Conservation (phyloP, 2,113 vertebrate genomes). For the Naja naja region DNA sequence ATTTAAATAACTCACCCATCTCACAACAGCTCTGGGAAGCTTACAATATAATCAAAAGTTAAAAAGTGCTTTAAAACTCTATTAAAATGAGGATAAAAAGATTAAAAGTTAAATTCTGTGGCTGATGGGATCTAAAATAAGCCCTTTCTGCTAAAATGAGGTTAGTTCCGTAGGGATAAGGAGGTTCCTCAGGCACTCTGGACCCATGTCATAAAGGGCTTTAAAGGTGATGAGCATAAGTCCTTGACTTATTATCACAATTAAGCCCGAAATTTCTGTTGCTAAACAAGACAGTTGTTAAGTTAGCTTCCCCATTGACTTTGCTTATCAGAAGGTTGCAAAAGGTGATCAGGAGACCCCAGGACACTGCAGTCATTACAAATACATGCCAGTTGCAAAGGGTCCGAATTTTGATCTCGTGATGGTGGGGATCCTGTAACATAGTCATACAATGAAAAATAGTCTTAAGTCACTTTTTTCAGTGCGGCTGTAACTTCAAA, state of each 20-base stretch:
- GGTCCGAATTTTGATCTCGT: background rate
- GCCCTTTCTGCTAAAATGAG: background rate
- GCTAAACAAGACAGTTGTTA: background rate
- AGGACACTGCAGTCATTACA: background rate
- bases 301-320: background rate
- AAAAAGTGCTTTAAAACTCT: background rate
- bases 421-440: background rate
- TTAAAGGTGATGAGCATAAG: background rate
- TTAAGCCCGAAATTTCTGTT: background rate
- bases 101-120: background rate
- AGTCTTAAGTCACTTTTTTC: background rate
- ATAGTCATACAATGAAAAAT: background rate
- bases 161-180: background rate
- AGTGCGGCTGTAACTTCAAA: too few relatives aligned
- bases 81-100: background rate
- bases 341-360: background rate
- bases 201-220: background rate
- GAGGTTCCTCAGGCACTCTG: background rate
- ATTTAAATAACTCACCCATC: background rate
- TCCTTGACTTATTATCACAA: background rate
- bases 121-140: background rate
- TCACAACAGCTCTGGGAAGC: background rate
- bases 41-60: background rate
- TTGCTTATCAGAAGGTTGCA: background rate
- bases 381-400: background rate